phyloP scores from a whole-genome alignment of 2,113 vertebrate species.

The Coptodon rendalli region DNA sequence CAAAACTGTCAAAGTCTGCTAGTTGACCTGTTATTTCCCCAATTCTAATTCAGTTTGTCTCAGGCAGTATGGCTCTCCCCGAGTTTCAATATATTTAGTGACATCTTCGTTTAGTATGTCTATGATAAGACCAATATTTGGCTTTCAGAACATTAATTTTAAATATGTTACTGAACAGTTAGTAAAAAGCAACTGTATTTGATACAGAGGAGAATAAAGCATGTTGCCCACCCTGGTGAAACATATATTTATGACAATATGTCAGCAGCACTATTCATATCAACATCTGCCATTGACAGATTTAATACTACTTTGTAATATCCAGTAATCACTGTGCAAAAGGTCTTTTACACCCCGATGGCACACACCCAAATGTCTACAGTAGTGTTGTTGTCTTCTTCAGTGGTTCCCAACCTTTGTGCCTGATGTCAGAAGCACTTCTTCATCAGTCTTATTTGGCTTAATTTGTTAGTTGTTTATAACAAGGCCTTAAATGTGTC shows the following conservation, averaged over 20 bases:
- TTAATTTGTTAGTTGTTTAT: accelerated
- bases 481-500: background rate
- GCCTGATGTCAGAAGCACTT: background rate
- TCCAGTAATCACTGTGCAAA: background rate
- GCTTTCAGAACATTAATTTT: background rate
- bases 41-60: background rate
- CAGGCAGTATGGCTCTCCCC: background rate
- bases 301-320: accelerated
- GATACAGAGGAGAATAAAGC: background rate
- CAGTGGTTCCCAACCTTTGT: accelerated
- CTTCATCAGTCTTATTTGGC: background rate
- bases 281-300: background rate
- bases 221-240: background rate
- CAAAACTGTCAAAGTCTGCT: background rate
- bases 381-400: background rate
- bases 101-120: background rate
- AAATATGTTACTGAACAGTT: background rate
- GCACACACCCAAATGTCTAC: background rate
- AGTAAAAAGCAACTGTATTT: background rate
- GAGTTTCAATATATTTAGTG: background rate
- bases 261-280: background rate
- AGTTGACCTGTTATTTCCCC: background rate
- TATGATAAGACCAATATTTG: background rate
- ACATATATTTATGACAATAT: background rate
- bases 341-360: accelerated